A percentile compares a stretch with the other conserved stretches of the same genome.
phyloP scores from a whole-genome alignment of 2,888 invertebrate genomes.

The Macaria notata region DNA sequence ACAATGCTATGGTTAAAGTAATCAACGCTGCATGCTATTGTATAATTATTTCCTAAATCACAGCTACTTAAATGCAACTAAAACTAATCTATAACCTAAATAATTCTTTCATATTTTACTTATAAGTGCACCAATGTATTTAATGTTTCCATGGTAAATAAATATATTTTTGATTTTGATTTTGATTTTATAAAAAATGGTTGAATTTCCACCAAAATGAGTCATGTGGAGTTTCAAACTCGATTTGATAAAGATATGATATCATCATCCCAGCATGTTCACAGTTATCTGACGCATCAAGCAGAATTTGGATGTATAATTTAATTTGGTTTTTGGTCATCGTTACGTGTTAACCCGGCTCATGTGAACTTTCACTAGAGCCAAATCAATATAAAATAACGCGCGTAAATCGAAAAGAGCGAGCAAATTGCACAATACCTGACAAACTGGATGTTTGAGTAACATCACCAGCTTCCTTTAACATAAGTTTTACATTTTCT shows the following conservation, averaged over 20 bases:
- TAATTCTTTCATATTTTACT: no score
- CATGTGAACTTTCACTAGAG: slow-evolving; percentile 22
- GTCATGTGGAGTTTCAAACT: not conserved
- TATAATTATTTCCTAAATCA: no score
- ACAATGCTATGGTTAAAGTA: no score
- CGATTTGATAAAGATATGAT: slow-evolving; percentile 21
- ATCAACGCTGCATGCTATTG: no score
- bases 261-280: slow-evolving; percentile 13
- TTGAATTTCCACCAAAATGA: slow-evolving; percentile 16
- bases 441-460: slow-evolving; percentile 7
- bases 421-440: slow-evolving; percentile 1
- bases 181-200: not conserved
- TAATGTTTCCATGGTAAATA: no score
- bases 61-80: no score
- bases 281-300: slow-evolving; percentile 10
- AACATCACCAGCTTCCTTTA: slow-evolving; percentile 1
- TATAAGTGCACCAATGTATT: no score
- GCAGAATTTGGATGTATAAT: slow-evolving; percentile 14
- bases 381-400: slow-evolving; percentile 6
- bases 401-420: slow-evolving; percentile 6
- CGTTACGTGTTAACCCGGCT: slow-evolving; percentile 7
- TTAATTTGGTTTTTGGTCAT: slow-evolving; percentile 27
- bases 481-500: slow-evolving; percentile 1
- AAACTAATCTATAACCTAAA: no score
- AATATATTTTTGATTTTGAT: no score